phyloP scores from a whole-genome alignment of 2,797 vertebrate genomes.

The Myripristis jacobus region DNA sequence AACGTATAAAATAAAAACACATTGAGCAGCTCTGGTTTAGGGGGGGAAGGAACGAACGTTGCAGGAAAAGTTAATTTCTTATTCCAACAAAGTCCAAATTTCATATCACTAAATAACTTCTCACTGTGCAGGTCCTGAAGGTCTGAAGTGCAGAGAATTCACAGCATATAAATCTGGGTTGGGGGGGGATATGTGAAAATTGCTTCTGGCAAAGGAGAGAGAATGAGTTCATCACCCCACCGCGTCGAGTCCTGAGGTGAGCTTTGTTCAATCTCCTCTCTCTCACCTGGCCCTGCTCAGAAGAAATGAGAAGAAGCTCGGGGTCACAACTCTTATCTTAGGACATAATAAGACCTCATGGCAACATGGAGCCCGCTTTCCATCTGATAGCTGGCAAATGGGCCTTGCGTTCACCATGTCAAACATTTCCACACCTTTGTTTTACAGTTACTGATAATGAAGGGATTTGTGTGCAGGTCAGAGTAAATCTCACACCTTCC shows the following conservation, averaged over 20 bases:
- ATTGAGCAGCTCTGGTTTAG: too few species aligned
- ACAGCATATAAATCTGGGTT: constrained; percentile 29
- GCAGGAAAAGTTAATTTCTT: constrained; percentile 28
- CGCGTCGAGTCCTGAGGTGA: constrained; percentile 39
- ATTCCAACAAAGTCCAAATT: constrained; percentile 45
- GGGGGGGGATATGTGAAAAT: constrained; percentile 44
- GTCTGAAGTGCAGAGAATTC: constrained; percentile 21
- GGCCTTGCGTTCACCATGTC: constrained; percentile 4
- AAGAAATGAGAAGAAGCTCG: constrained; percentile 26
- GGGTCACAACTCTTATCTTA: constrained; percentile 42
- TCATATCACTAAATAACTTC: constrained; percentile 21
- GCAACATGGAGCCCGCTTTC: constrained; percentile 22
- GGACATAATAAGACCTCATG: constrained; percentile 49
- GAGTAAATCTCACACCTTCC: too few species aligned
- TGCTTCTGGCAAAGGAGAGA: constrained; percentile 39
- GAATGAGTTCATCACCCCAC: constrained; percentile 51
- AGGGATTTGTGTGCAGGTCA: not conserved
- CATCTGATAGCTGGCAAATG: constrained; percentile 12
- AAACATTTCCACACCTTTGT: not conserved
- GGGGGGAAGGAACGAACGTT: too few species aligned
- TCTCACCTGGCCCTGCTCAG: constrained; percentile 34
- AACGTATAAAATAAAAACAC: too few species aligned
- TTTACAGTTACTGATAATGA: not conserved
- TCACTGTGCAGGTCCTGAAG: constrained; percentile 33
- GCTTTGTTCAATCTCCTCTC: constrained; percentile 59